These are phyloP conservation scores for Salvelinus alpinus DNA, from an alignment of 2,113 vertebrate genomes.

Conservation along the genomic window DNA sequence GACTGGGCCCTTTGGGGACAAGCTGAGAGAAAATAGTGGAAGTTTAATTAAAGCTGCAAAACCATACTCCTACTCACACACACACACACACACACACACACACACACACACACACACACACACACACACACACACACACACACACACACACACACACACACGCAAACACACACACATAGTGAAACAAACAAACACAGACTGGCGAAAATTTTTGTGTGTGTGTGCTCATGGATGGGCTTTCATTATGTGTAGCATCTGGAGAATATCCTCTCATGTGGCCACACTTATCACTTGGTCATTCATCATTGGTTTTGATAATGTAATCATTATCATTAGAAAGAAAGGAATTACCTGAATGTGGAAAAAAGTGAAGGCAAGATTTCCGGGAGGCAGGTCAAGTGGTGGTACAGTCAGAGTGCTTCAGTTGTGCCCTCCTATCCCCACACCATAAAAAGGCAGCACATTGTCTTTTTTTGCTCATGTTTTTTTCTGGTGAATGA, in stretches of 20 bases:
- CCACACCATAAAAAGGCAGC: conserved; percentile 16
- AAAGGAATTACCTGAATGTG: conserved; percentile 37
- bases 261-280: not conserved
- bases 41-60: conserved; percentile 76
- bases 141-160: too few relatives aligned
- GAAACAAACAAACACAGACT: too few relatives aligned
- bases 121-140: conserved; percentile 25
- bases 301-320: not conserved
- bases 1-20: conserved; percentile 64
- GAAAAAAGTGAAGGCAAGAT: not conserved
- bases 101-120: conserved; percentile 33
- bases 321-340: conserved; percentile 30
- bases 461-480: conserved; percentile 36
- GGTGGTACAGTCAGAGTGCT: conserved; percentile 10
- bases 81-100: conserved; percentile 16
- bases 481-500: conserved; percentile 63
- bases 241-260: too few relatives aligned
- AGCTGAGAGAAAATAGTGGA: conserved; percentile 62
- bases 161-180: too few relatives aligned
- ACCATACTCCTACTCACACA: conserved; percentile 45
- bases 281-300: conserved; percentile 15
- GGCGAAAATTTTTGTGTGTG: too few relatives aligned
- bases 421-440: not conserved
- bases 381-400: conserved; percentile 3
- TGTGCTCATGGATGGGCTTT: too few relatives aligned